phyloP scores from a whole-genome alignment of 2,888 invertebrate species.

The Phanerotoma sp. region DNA sequence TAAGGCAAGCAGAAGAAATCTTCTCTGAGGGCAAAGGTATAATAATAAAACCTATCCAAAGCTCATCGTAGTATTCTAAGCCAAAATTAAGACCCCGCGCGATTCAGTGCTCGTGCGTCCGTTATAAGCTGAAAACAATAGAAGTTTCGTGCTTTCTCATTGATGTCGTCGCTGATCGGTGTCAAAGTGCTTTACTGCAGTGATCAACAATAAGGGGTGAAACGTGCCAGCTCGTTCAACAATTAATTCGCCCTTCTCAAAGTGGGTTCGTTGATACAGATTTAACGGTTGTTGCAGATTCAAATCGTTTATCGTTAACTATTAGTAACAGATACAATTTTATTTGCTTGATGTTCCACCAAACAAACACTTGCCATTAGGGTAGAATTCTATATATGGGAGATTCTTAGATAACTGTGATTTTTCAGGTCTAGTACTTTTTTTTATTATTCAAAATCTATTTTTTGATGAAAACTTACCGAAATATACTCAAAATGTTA shows the following conservation, averaged over 20 bases:
- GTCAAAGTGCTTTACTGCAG: not conserved
- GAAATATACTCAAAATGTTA: too few relatives aligned
- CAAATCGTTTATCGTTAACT: not conserved
- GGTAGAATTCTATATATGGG: not conserved
- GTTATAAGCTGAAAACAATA: conserved; percentile 49
- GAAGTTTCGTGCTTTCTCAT: conserved; percentile 22
- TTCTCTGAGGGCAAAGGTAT: conserved; percentile 4
- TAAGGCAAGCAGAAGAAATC: conserved; percentile 9
- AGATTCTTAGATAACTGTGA: not conserved
- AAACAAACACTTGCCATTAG: not conserved
- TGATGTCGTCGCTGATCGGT: conserved; percentile 6
- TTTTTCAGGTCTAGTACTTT: not conserved
- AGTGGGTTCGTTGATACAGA: conserved; percentile 5
- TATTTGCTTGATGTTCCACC: not conserved
- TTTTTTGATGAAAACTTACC: too few relatives aligned
- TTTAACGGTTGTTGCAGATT: conserved; percentile 12
- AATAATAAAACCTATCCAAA: conserved; percentile 27
- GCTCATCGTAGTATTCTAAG: conserved; percentile 28
- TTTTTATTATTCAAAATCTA: not conserved
- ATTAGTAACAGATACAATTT: not conserved
- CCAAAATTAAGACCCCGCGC: conserved; percentile 33
- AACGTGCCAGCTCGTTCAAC: conserved; percentile 8
- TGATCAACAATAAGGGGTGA: conserved; percentile 18
- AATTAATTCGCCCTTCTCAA: conserved; percentile 17
- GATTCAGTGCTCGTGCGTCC: conserved; percentile 32